phyloP scores from a whole-genome alignment of 2,797 vertebrate species.

The Apogon hyalosoma region DNA sequence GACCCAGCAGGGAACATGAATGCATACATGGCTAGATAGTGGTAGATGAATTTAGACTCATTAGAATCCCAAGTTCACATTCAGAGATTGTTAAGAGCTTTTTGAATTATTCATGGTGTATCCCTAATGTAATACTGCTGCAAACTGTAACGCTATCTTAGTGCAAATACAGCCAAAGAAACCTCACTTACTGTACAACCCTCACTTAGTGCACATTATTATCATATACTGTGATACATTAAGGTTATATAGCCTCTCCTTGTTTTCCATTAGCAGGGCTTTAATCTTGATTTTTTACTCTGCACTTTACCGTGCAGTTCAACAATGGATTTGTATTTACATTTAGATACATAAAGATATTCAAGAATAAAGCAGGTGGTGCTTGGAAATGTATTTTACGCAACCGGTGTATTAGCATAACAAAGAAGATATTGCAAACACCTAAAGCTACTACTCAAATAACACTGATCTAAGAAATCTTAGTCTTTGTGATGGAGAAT shows the following conservation, averaged over 20 bases:
- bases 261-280: slow-evolving; percentile 66
- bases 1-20: slow-evolving; percentile 73
- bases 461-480: slow-evolving; percentile 62
- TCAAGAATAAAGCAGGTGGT: slow-evolving; percentile 42
- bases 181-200: slow-evolving; percentile 53
- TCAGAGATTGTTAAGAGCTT: slow-evolving; percentile 69
- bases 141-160: slow-evolving; percentile 68
- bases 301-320: slow-evolving; percentile 59
- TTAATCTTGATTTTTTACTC: slow-evolving; percentile 56
- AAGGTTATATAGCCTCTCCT: slow-evolving; percentile 50
- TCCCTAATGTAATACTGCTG: slow-evolving; percentile 75
- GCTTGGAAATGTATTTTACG: slow-evolving; percentile 41
- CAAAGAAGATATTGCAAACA: slow-evolving; percentile 57
- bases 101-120: slow-evolving; percentile 78
- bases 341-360: slow-evolving; percentile 45
- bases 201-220: slow-evolving; percentile 55
- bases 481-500: slow-evolving; percentile 61
- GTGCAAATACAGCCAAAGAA: slow-evolving; percentile 61
- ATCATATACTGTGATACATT: slow-evolving; percentile 61
- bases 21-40: slow-evolving; percentile 71
- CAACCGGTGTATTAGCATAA: slow-evolving; percentile 47
- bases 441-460: slow-evolving; percentile 46
- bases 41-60: slow-evolving; percentile 75
- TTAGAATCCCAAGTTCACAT: slow-evolving; percentile 75
- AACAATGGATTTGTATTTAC: slow-evolving; percentile 61